These are phyloP conservation scores for Kryptopterus vitreolus DNA, from an alignment of 2,797 vertebrate genomes.

Conservation along the genomic window DNA sequence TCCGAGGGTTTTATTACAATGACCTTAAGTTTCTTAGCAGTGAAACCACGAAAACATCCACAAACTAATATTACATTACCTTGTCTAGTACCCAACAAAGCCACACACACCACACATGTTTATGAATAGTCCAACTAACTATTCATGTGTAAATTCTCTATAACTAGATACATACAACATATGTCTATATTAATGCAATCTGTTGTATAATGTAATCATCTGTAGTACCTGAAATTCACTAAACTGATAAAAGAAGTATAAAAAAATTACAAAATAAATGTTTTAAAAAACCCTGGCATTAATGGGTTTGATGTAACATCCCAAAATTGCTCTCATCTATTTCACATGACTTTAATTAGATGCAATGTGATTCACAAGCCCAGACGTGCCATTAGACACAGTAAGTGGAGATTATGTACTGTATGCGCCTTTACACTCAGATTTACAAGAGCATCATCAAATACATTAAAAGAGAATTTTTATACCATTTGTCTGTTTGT, in stretches of 20 bases:
- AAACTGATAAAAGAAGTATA: not conserved
- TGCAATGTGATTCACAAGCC: conserved; percentile 3
- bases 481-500: not conserved
- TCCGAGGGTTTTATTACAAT: too few relatives aligned
- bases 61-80: too few relatives aligned
- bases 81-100: too few relatives aligned
- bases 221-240: not conserved
- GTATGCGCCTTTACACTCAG: not conserved
- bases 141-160: too few relatives aligned
- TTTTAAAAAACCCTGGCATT: not conserved
- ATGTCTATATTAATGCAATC: too few relatives aligned
- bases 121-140: too few relatives aligned
- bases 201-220: not conserved
- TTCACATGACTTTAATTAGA: not conserved
- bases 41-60: too few relatives aligned
- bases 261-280: not conserved
- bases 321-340: not conserved
- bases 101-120: too few relatives aligned
- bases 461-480: not conserved
- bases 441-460: not conserved
- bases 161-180: too few relatives aligned
- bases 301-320: not conserved
- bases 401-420: not conserved
- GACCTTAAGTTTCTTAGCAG: too few relatives aligned
- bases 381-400: not conserved